phyloP scores from a whole-genome alignment of 2,113 vertebrate species.

The Alouatta palliata region DNA sequence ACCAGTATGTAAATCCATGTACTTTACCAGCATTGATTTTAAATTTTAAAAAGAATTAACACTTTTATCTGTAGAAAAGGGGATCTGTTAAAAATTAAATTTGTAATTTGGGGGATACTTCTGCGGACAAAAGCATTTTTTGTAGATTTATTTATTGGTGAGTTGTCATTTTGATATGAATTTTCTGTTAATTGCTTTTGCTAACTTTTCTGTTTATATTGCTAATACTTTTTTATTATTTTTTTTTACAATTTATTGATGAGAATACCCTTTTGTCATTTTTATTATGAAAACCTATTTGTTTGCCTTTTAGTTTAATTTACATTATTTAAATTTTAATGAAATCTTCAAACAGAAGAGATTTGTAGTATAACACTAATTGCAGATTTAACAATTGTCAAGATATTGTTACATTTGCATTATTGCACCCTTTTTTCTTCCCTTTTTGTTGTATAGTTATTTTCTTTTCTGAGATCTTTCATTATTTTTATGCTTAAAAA shows the following conservation, averaged over 20 bases:
- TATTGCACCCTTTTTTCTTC: background rate
- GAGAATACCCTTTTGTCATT: background rate
- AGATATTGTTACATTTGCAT: background rate
- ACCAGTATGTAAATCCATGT: background rate
- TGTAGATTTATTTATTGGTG: background rate
- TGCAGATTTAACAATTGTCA: background rate
- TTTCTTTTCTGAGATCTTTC: background rate
- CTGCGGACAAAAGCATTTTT: background rate
- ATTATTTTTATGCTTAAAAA: constrained; percentile 43
- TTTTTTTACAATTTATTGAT: background rate
- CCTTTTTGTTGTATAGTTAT: background rate
- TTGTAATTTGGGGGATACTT: background rate
- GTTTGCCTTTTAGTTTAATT: background rate
- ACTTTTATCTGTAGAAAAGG: background rate
- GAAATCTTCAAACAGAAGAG: background rate
- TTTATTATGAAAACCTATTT: constrained; percentile 10
- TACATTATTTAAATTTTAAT: background rate
- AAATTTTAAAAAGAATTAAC: background rate
- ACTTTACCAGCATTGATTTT: background rate
- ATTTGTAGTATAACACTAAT: background rate
- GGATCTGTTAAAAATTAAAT: background rate
- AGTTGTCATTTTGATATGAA: background rate
- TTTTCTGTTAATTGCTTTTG: background rate
- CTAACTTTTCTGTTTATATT: background rate
- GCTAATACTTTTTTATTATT: background rate